Base-by-base conservation (phyloP, 2,113 vertebrate genomes). In the Catharus fuscescens region DNA sequence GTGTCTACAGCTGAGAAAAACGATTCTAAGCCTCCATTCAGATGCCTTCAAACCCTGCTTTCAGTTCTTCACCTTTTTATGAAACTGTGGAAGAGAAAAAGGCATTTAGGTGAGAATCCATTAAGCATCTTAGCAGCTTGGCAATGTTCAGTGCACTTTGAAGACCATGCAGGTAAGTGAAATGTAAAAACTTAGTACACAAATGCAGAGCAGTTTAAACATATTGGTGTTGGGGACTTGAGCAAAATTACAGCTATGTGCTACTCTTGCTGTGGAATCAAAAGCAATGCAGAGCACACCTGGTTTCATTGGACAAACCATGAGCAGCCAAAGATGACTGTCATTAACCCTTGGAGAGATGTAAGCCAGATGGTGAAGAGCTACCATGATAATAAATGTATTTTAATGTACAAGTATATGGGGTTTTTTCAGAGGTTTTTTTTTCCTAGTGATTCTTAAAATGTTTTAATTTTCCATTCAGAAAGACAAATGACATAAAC, bases 341-440 rank as follows among this genome's bases (percentile, higher is more conserved):
- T 31, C 32, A 64, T 26, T 70, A 26, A 83, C 24, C 6, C 17
- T 54, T 23, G 29, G 32, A 92, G 56, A 44, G 34, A 44, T 42
- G 14, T 24, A 88, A 85, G 31, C 28, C 44, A 50, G 24, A 26
- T 45, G 32, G 24, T 61, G 66, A 93, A 89, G 56, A 71, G 25
- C 17, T 31, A 69, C 14, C 19, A 36, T 9, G 5, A 54, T 9
- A 84, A 69, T 13, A 82, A 90, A 52, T 66, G 47, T 19, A 70
- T 61, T 69, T 73, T 72, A n/a, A 71, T 54, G 7, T 38, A 18
- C 31, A 92, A 92, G 45, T 60, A 42, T 10, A 57, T 61, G 3
- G 3, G 11, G 0, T 0, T 48, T n/a, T 69, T 62, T 76, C 6
- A 31, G 28, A 16, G 5, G 2, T 6, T n/a, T 47, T n/a, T 54